Evolutionary conservation across 2,797 vertebrate genomes (phyloP).

Genomic region (Falco concolor): DNA sequence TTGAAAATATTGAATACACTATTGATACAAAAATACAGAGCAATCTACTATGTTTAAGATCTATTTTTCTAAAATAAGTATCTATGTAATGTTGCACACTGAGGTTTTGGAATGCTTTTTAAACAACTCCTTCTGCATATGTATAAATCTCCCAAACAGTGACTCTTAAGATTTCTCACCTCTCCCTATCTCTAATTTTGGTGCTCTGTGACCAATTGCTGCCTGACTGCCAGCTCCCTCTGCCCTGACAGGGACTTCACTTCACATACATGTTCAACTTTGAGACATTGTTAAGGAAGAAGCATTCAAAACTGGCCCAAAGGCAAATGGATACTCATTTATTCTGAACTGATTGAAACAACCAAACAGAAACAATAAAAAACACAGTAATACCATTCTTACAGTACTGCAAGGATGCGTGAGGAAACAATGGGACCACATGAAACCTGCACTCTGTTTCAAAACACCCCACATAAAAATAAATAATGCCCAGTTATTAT

Average conservation of each 20-base stretch:
- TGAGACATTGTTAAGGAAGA: neutral
- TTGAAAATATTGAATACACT: neutral
- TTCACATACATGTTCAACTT: neutral
- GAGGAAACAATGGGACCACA: neutral
- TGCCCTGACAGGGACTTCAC: neutral
- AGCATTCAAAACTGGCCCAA: neutral
- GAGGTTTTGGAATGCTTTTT: neutral
- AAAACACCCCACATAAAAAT: neutral
- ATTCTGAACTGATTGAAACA: neutral
- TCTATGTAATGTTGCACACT: neutral
- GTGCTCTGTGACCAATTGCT: neutral
- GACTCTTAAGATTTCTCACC: neutral
- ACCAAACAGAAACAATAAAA: neutral
- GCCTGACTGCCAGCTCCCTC: neutral
- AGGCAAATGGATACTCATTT: neutral
- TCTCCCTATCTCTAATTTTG: neutral
- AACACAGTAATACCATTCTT: neutral
- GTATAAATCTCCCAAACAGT: neutral
- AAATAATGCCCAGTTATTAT: neutral
- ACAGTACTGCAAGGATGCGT: neutral
- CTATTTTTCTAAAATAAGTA: neutral
- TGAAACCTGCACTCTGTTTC: neutral
- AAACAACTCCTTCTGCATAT: neutral
- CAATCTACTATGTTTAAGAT: neutral
- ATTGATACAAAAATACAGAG: neutral